Percentiles rank a stretch among this genome's conserved stretches.
Conservation (phyloP, 2,888 invertebrate species). For the Dyspetes luteomarginatus region DNA sequence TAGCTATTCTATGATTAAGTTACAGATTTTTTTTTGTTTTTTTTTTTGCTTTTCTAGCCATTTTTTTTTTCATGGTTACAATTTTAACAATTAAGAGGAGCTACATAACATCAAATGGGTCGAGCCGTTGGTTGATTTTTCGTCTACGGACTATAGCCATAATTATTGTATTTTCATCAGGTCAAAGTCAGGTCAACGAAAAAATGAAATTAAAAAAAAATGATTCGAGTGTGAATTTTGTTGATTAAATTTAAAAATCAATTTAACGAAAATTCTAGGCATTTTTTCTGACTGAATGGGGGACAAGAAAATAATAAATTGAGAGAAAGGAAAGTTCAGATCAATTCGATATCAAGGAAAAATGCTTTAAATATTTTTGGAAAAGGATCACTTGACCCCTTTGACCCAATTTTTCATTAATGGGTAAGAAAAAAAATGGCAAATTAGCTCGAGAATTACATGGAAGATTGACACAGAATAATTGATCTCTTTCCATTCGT, state of each 20-base stretch:
- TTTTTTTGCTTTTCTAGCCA: constrained; percentile 3
- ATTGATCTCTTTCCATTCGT: constrained; percentile 35
- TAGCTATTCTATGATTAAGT: constrained; percentile 59
- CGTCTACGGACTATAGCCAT: neutral
- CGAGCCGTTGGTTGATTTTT: neutral
- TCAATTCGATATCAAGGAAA: neutral
- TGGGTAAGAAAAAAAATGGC: neutral
- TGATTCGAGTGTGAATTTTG: no score
- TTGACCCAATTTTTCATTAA: neutral
- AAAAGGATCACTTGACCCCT: no score
- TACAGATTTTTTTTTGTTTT: constrained; percentile 48
- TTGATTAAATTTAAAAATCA: no score
- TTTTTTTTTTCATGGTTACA: constrained; percentile 11
- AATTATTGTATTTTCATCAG: neutral
- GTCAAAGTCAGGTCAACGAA: no score
- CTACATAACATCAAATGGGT: constrained; percentile 39
- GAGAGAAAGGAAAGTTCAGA: neutral
- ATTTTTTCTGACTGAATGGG: no score
- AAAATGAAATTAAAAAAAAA: no score
- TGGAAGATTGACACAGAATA: constrained; percentile 4
- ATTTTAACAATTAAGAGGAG: constrained; percentile 29
- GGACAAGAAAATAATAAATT: no score
- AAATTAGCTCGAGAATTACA: neutral
- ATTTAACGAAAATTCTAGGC: no score
- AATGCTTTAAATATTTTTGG: no score